phyloP scores from a whole-genome alignment of 30 jellyfish, hydroid and myxozoan genomes.

The Rhopilema esculentum region DNA sequence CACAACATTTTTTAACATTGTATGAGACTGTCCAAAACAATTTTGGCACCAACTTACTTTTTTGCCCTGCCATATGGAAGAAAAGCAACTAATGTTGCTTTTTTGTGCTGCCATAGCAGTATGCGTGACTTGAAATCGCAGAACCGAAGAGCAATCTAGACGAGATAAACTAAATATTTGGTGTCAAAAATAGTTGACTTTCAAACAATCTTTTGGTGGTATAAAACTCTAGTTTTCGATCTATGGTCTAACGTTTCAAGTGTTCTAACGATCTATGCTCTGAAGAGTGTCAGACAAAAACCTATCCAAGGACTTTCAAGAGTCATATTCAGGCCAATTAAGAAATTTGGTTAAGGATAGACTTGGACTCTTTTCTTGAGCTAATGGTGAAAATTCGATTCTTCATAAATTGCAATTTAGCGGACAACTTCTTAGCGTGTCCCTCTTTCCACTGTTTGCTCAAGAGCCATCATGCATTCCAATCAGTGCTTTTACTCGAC shows the following conservation, averaged over 20 bases:
- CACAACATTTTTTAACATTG: slow-evolving; percentile 30
- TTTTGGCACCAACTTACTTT: not conserved
- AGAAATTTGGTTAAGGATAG: slow-evolving; percentile 14
- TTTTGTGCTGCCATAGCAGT: slow-evolving; percentile 25
- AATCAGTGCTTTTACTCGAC: too few species aligned
- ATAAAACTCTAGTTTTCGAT: too few species aligned
- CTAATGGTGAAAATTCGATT: too few species aligned
- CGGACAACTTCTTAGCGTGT: too few species aligned
- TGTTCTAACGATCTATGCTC: too few species aligned
- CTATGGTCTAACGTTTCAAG: too few species aligned
- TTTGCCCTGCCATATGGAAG: slow-evolving; percentile 16
- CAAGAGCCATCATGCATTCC: too few species aligned
- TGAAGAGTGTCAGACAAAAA: too few species aligned
- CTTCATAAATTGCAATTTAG: too few species aligned
- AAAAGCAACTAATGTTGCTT: not conserved
- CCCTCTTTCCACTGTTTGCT: too few species aligned
- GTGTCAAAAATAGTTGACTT: slow-evolving; percentile 8
- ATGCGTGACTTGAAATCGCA: not conserved
- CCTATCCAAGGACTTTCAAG: slow-evolving; percentile 1
- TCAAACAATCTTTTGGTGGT: too few species aligned
- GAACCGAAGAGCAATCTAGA: slow-evolving; percentile 5
- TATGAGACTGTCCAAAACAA: slow-evolving; percentile 19
- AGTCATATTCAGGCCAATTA: slow-evolving; percentile 16
- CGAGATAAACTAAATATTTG: not conserved
- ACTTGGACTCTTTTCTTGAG: slow-evolving; percentile 33